Evolutionary conservation across 2,113 vertebrate genomes (phyloP), one percentile per base, ranked within the genome.

Genomic region (Orycteropus afer): DNA sequence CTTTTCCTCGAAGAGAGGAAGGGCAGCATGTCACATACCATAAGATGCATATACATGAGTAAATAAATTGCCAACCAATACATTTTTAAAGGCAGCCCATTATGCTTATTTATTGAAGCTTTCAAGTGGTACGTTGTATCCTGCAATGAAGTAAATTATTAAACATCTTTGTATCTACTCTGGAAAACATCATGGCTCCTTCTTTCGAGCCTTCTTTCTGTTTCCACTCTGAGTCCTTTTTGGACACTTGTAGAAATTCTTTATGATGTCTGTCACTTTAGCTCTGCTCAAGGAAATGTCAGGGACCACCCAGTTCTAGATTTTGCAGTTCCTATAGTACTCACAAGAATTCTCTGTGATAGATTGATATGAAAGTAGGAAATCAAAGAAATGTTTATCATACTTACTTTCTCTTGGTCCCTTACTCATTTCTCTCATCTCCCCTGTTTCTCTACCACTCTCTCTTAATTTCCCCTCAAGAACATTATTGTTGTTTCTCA

Each of bases 31-130:
- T 95, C 95, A 93, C 76, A 95, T 95, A 96, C 86, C 90, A 95
- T 97, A 95, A 96, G 86, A 76, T 47, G 83, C 94, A 94, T 90
- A 94, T 87, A 94, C 91, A 83, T 94, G 83, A 94, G 96, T 94
- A 97, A 96, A 97, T 97, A 97, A 97, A 95, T 97, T 97, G 96
- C 80, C 91, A 95, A 97, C 97, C 92, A 97, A 96, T 96, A 97
- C 97, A 96, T 97, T 97, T 97, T 97, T 95, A 97, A 98, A 95
- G 96, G 95, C 59, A 97, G 55, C 71, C 94, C 94, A 93, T 97
- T 97, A 96, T 45, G 42, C 93, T 97, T 96, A 97, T 96, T 96
- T 97, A 97, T 95, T 96, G 95, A 97, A 90, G 96, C 96, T 98
- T 95, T 97, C 97, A 94, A 94, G 94, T 95, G 65, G 96, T 97